phyloP scores from a whole-genome alignment of 2,797 vertebrate species.

The Microctenopoma stevenorrisi region DNA sequence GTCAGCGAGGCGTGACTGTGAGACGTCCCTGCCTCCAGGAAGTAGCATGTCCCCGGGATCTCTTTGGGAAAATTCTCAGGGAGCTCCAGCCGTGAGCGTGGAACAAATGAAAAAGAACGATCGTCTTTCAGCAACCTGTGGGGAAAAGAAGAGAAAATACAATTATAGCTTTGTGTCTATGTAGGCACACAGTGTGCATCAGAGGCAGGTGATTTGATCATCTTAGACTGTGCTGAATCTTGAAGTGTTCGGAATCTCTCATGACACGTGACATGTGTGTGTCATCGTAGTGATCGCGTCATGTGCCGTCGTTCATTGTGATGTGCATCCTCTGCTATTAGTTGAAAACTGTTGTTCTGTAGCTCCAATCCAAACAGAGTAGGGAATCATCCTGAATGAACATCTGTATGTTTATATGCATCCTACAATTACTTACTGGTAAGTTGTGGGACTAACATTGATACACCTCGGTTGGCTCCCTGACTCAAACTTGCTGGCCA shows the following conservation, averaged over 20 bases:
- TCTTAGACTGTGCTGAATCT: no score
- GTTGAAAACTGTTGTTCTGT: no score
- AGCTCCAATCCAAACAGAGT: no score
- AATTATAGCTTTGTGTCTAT: no score
- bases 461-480: constrained; percentile 96
- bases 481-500: constrained; percentile 98
- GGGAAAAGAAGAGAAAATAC: neutral
- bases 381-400: neutral
- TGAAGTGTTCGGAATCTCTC: no score
- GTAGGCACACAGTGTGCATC: no score
- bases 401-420: neutral
- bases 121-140: constrained; percentile 95
- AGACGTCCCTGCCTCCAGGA: constrained; percentile 93
- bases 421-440: constrained; percentile 88
- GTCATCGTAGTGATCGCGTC: no score
- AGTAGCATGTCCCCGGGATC: constrained; percentile 97
- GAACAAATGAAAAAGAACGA: constrained; percentile 92
- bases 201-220: no score
- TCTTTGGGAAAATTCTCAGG: constrained; percentile 99
- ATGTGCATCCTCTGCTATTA: no score
- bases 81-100: constrained; percentile 96
- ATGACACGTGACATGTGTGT: no score
- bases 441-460: constrained; percentile 96
- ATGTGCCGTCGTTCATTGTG: no score
- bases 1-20: constrained; percentile 87